Conservation (phyloP, 2,113 vertebrate genomes). For the Carollia perspicillata region DNA sequence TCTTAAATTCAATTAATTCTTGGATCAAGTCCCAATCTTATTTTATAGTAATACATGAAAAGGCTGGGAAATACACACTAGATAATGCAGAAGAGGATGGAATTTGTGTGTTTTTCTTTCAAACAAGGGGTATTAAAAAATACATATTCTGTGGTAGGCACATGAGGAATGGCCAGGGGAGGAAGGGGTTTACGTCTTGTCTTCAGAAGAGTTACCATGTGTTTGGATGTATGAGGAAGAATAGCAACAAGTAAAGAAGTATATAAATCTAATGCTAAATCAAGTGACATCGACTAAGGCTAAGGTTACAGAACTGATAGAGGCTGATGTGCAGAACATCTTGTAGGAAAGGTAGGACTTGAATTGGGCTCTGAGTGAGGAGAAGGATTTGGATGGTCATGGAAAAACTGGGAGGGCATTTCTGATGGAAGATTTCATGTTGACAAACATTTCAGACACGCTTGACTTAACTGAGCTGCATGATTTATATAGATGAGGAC, state of each 20-base stretch:
- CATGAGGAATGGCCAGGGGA: background rate
- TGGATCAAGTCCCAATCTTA: constrained; percentile 11
- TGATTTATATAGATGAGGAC: background rate
- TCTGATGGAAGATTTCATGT: background rate
- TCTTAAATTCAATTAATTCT: constrained; percentile 18
- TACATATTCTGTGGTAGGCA: background rate
- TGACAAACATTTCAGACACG: background rate
- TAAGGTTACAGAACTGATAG: background rate
- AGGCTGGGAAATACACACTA: background rate
- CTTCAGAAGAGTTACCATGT: background rate
- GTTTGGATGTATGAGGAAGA: background rate
- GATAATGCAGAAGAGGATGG: background rate
- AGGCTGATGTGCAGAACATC: background rate
- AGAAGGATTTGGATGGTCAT: background rate
- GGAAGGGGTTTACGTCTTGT: background rate
- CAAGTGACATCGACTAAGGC: background rate
- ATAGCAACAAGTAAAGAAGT: background rate
- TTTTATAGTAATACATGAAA: background rate
- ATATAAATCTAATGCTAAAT: background rate
- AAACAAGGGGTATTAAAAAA: background rate
- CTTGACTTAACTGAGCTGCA: background rate
- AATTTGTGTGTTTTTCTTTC: constrained; percentile 34
- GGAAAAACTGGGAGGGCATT: background rate
- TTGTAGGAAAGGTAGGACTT: background rate
- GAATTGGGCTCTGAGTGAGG: background rate